phyloP scores from a whole-genome alignment of 2,888 invertebrate species.

The Crematogaster levior region DNA sequence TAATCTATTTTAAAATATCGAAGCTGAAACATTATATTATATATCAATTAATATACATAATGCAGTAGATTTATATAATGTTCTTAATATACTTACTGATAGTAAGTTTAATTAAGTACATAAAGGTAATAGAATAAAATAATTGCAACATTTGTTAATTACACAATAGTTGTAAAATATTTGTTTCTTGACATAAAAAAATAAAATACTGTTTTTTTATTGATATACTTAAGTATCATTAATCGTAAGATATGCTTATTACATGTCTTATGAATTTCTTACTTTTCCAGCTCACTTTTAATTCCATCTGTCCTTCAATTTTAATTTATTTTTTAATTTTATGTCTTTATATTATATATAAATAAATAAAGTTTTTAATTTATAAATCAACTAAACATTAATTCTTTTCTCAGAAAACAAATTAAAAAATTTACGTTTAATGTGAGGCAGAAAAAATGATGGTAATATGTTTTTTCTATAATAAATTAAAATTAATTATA shows the following conservation, averaged over 20 bases:
- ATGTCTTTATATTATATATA: no score
- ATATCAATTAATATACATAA: background rate
- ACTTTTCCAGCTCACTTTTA: background rate
- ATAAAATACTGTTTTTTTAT: background rate
- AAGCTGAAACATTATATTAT: background rate
- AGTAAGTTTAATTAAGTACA: slow-evolving; percentile 20
- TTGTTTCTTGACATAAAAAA: background rate
- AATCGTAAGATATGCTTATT: no score
- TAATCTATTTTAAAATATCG: background rate
- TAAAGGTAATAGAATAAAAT: background rate
- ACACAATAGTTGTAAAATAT: background rate
- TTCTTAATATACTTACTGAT: background rate
- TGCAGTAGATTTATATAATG: background rate
- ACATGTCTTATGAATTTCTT: background rate
- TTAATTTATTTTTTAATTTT: slow-evolving; percentile 2
- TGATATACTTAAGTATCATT: background rate
- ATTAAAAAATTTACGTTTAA: background rate
- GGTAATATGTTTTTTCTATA: no score
- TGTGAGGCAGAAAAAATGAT: no score
- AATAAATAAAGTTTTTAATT: background rate
- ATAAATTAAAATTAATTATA: no score
- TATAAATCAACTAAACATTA: background rate
- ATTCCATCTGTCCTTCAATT: background rate
- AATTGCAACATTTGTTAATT: background rate
- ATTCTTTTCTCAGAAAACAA: background rate